Base-by-base conservation (phyloP, 1,140 invertebrate species). In the Rhagoletis zephyria region DNA sequence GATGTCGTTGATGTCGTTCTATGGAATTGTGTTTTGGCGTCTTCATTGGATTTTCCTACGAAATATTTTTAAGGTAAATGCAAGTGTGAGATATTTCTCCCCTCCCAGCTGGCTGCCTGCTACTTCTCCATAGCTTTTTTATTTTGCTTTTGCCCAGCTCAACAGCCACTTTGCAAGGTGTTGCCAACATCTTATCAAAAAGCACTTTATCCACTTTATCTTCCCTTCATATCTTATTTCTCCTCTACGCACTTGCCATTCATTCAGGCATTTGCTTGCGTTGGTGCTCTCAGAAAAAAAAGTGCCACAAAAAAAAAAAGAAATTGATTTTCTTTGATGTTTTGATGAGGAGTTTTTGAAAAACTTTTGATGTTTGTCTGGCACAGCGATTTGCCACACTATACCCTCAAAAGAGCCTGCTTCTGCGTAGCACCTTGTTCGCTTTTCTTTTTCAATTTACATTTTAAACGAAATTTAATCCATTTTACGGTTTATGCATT, bases 321-420 rank as follows among this genome's bases (percentile, higher is more conserved):
- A 81, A 81, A 81, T 81, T 81, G 74, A 81, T 64, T 87, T 87
- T 87, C 85, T 87, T 87, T 87, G 61, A 87, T 87, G 85, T 87
- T 87, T 87, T 87, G 85, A 65, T 87, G 63, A 87, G 45, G 85
- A 67, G 61, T 88, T 87, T 86, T 64, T 86, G 61, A 6, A n/a
- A 60, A 70, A 74, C 81, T 90, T 91, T 91, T 91, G 90, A 91
- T 91, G 90, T 81, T 81, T 81, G 51, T n/a, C 48, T 81, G 48
- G 6, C 4, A 14, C n/a, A 56, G n/a, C 74, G 48, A 56, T 48
- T 51, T 81, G 74, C 67, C 40, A 48, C 67, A 67, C n/a, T 42
- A 30, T 12, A 70, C 9, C 42, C n/a, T 63, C 51, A 30, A 30
- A 30, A 30, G 51, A 63, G 4, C 4, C 61, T 63, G 1, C 61